Evolutionary conservation across 2,888 invertebrate genomes (phyloP).

Genomic region (Ferrisia virgata): DNA sequence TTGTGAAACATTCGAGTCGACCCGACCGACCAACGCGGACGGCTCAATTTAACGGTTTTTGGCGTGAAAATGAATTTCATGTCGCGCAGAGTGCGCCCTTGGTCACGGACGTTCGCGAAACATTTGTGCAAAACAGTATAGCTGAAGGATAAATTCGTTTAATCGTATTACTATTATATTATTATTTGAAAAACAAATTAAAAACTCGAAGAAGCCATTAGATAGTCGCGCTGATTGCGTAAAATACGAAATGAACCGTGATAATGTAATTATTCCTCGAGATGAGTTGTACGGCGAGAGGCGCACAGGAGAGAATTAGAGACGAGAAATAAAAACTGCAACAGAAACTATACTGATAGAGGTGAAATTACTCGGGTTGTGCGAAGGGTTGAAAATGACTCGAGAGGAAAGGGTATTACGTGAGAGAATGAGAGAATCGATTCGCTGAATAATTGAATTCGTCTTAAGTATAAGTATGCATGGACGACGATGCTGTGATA

Average conservation of each 20-base stretch:
- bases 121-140: no score
- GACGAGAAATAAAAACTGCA: background rate
- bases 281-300: no score
- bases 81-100: no score
- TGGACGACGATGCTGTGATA: background rate
- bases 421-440: background rate
- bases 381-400: background rate
- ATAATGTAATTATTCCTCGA: slow-evolving; percentile 13
- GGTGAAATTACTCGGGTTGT: background rate
- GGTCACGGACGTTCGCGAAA: no score
- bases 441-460: background rate
- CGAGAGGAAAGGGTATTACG: background rate
- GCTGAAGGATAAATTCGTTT: background rate
- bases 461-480: background rate
- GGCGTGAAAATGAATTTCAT: no score
- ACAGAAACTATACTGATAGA: background rate
- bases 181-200: background rate
- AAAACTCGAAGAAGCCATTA: slow-evolving; percentile 1
- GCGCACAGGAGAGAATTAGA: background rate
- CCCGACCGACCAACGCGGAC: no score
- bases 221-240: background rate
- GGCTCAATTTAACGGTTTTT: no score
- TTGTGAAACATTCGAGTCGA: no score
- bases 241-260: slow-evolving; percentile 12
- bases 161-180: background rate